phyloP scores from a whole-genome alignment of 2,797 vertebrate species.

The Takifugu rubripes region DNA sequence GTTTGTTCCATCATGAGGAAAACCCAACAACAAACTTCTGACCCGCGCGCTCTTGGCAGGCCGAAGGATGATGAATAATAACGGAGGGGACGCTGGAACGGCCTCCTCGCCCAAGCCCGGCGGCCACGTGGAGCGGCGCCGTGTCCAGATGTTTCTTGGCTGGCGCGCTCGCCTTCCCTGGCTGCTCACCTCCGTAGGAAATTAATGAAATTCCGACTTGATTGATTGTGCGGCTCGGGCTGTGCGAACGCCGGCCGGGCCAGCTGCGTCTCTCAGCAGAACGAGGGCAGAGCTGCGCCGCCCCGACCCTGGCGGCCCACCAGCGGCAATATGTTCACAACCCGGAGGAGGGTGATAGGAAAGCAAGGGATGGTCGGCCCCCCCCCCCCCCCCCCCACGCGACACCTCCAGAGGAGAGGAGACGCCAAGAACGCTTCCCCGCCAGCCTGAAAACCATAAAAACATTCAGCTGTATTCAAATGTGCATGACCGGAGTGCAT shows the following conservation, averaged over 20 bases:
- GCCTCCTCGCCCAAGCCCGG: conserved; percentile 28
- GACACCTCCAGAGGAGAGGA: conserved; percentile 24
- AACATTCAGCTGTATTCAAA: conserved; percentile 4
- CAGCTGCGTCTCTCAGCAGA: conserved; percentile 33
- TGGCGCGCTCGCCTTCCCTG: no score
- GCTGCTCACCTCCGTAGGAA: no score
- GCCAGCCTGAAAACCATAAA: conserved; percentile 6
- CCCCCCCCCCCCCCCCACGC: conserved; percentile 5
- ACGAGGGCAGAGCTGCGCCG: conserved; percentile 11
- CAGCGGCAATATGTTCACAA: conserved; percentile 18
- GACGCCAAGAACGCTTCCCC: conserved; percentile 20
- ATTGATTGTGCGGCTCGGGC: conserved; percentile 42
- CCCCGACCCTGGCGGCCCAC: not conserved
- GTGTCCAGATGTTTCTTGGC: no score
- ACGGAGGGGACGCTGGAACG: conserved; percentile 50
- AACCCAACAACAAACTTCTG: conserved; percentile 37
- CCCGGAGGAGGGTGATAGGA: conserved; percentile 7
- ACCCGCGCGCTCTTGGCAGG: conserved; percentile 43
- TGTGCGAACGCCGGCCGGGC: conserved; percentile 25
- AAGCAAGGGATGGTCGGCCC: conserved; percentile 43
- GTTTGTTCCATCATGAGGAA: conserved; percentile 23
- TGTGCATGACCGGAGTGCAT: conserved; percentile 16
- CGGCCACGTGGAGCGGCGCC: no score
- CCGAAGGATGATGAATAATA: conserved; percentile 49
- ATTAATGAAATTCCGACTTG: conserved; percentile 38